These are phyloP conservation scores for Esox niger DNA, from an alignment of 2,113 vertebrate species.

Conservation along the genomic window DNA sequence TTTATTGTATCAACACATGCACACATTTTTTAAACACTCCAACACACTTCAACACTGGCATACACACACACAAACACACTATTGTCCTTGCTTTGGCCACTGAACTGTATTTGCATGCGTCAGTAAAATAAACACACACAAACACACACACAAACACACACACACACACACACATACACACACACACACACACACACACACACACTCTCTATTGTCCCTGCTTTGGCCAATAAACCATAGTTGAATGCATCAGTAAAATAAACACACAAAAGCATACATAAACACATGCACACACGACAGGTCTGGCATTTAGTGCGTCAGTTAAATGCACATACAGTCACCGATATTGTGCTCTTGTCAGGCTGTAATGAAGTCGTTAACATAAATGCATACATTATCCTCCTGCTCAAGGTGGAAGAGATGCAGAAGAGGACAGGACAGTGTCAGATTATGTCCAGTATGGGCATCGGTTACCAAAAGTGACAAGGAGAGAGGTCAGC, in stretches of 20 bases:
- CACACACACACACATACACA: conserved; percentile 3
- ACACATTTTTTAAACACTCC: neutral
- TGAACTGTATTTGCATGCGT: conserved; percentile 33
- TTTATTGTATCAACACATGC: conserved; percentile 7
- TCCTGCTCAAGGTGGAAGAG: conserved; percentile 46
- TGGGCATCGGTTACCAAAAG: conserved; percentile 27
- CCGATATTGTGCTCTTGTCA: conserved; percentile 7
- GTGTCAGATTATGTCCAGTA: conserved; percentile 19
- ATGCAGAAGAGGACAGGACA: conserved; percentile 38
- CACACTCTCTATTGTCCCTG: neutral
- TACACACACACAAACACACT: too few relatives aligned
- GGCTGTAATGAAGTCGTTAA: conserved; percentile 43
- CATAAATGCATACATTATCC: conserved; percentile 35
- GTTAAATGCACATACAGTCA: conserved; percentile 25
- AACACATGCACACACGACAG: conserved; percentile 1
- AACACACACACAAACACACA: conserved; percentile 18
- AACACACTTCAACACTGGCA: too few relatives aligned
- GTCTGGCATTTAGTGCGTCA: conserved; percentile 24
- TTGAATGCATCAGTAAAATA: conserved; percentile 7
- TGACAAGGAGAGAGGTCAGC: conserved; percentile 20
- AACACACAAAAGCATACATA: too few relatives aligned
- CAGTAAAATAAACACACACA: conserved; percentile 19
- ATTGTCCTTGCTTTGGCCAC: neutral
- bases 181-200: neutral
- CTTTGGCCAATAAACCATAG: neutral